Evolutionary conservation across 2,113 vertebrate species (phyloP), one percentile per base, ranked within the genome.

Genomic region (Sminthopsis crassicaudata): DNA sequence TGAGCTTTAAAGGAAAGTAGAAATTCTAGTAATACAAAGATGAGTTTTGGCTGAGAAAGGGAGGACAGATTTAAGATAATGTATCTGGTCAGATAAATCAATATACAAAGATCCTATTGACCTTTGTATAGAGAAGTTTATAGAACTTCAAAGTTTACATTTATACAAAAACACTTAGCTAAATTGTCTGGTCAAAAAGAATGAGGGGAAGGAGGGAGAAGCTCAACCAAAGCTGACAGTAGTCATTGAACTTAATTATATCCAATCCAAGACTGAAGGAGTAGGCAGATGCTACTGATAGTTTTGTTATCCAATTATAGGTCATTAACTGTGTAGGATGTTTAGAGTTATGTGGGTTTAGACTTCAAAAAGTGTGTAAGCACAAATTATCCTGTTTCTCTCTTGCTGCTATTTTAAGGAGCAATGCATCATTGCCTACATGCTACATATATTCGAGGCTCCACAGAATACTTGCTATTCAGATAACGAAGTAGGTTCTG

Each of bases 331-430:
- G 16, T 42, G 67, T 84, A 42, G 67, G 67, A 84, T 84, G 67
- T 84, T 84, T 42, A 84, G 42, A 84, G 42, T 84, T 42, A 42
- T 84, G 67, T 84, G 67, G n/a, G 67, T 84, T 84, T 84, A 84
- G 67, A 84, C 67, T 84, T 84, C 67, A 84, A 84, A 19, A 84
- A 84, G n/a, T 84, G n/a, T 84, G 67, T 84, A 84, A 84, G n/a
- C n/a, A 84, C 67, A 84, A 84, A 84, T 84, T 84, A 84, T 84
- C 4, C 16, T 42, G 60, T 36, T 76, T 76, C 60, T 84, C 67
- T 42, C 67, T 84, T n/a, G 67, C 67, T 22, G 36, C 67, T 84
- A 84, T 84, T 42, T 84, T 84, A 84, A 84, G n/a, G 19, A 42
- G 67, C 67, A 84, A 42, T 42, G 36, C n/a, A 42, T 84, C 67